Percentiles rank a stretch among this genome's conserved stretches.
Conservation (phyloP, 2,113 vertebrate species). For the Phrynocephalus versicolor region DNA sequence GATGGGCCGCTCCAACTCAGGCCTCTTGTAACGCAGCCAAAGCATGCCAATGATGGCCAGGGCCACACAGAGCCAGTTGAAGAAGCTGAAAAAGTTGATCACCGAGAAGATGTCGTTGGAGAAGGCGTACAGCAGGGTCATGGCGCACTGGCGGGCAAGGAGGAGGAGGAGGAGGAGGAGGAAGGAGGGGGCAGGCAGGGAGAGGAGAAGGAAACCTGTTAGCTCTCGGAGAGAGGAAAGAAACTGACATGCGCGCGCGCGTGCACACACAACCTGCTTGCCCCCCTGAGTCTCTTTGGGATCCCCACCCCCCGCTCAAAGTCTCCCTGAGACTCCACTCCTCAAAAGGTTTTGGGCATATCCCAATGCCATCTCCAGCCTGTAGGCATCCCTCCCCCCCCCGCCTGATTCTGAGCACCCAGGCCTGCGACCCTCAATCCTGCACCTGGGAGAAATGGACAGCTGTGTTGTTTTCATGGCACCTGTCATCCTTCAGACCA, state of each 20-base stretch:
- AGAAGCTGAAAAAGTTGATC: conserved; percentile 99
- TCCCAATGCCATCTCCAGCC: too few species aligned
- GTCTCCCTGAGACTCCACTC: not conserved
- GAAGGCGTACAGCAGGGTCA: conserved; percentile 97
- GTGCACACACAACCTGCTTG: too few species aligned
- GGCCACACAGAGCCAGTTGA: conserved; percentile 98
- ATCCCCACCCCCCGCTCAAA: not conserved
- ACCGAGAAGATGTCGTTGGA: conserved; percentile 96
- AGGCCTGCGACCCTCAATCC: too few species aligned
- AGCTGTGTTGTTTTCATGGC: too few species aligned
- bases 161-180: accelerated
- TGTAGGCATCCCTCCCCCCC: too few species aligned
- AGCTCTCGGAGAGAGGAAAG: too few species aligned
- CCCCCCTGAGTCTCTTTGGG: too few species aligned
- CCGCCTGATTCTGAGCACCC: too few species aligned
- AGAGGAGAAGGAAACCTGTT: not conserved
- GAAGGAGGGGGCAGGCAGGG: too few species aligned
- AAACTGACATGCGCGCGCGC: too few species aligned
- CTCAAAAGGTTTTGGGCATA: not conserved
- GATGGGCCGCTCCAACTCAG: conserved; percentile 92
- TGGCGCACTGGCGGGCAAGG: conserved; percentile 79
- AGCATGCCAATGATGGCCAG: conserved; percentile 96
- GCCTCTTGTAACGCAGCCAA: conserved; percentile 94
- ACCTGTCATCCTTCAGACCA: too few species aligned
- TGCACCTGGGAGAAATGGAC: too few species aligned